These are phyloP conservation scores for Luscinia luscinia DNA, from an alignment of 2,797 vertebrate genomes.

Conservation along the genomic window DNA sequence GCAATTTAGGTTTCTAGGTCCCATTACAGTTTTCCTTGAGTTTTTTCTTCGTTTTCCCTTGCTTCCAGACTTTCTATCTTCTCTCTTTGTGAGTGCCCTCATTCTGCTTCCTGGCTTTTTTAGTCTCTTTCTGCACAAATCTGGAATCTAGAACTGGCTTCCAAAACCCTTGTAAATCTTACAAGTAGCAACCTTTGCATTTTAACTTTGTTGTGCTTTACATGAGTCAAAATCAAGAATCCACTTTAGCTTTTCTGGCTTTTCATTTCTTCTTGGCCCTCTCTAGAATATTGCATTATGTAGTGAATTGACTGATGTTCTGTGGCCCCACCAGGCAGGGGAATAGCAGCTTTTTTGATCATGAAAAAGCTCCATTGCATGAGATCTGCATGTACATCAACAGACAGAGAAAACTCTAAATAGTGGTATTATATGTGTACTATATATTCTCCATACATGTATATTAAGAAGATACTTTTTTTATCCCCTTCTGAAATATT, in stretches of 20 bases:
- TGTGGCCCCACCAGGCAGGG: neutral
- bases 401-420: neutral
- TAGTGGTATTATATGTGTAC: neutral
- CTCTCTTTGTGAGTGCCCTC: neutral
- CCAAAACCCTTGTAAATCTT: neutral
- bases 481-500: constrained; percentile 27
- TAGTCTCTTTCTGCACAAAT: neutral
- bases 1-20: neutral
- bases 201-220: neutral
- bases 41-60: neutral
- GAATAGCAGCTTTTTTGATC: neutral
- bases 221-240: neutral
- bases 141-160: neutral
- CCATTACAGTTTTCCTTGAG: neutral
- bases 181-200: neutral
- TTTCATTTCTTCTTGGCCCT: neutral
- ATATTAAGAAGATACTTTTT: neutral
- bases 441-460: neutral
- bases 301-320: neutral
- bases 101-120: neutral
- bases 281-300: neutral
- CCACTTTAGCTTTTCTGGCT: neutral
- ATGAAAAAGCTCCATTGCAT: neutral
- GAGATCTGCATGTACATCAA: neutral
- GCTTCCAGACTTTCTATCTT: neutral